Evolutionary conservation across 1,140 invertebrate genomes (phyloP).

Genomic region (Drosophila insularis): DNA sequence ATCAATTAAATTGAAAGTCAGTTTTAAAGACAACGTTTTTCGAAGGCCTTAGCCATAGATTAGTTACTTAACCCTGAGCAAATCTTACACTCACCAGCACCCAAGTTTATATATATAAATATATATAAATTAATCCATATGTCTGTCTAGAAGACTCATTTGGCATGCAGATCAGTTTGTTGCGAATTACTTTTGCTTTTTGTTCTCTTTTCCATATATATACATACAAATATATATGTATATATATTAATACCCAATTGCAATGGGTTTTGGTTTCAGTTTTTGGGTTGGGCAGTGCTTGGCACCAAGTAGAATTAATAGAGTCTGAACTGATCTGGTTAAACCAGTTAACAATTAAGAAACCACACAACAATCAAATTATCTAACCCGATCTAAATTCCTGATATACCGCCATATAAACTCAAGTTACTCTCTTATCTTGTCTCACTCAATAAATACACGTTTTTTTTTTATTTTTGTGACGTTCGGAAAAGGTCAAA

Average conservation of each 20-base stretch:
- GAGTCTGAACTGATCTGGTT: constrained; percentile 52
- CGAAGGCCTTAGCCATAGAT: constrained; percentile 57
- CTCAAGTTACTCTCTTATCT: not conserved
- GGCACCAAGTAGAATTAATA: constrained; percentile 18
- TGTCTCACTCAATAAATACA: not conserved
- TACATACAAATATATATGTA: not conserved
- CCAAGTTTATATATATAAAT: not conserved
- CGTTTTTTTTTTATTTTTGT: not conserved
- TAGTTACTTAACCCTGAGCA: constrained; percentile 54
- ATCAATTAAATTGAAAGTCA: constrained; percentile 29
- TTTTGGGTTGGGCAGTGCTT: constrained; percentile 14
- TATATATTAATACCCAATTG: constrained; percentile 44
- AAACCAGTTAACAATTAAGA: constrained; percentile 74
- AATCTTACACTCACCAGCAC: not conserved
- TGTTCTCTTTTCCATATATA: not conserved
- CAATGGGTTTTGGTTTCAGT: not conserved
- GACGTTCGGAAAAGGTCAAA: constrained; percentile 38
- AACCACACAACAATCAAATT: constrained; percentile 45
- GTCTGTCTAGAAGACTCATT: constrained; percentile 38
- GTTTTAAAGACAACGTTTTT: constrained; percentile 23
- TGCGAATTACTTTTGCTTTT: constrained; percentile 62
- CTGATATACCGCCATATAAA: not conserved
- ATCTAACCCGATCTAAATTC: constrained; percentile 48
- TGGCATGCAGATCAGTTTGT: constrained; percentile 59
- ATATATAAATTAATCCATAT: not conserved